Conservation (phyloP, 2,888 invertebrate genomes). For the Watsonalla cultraria region DNA sequence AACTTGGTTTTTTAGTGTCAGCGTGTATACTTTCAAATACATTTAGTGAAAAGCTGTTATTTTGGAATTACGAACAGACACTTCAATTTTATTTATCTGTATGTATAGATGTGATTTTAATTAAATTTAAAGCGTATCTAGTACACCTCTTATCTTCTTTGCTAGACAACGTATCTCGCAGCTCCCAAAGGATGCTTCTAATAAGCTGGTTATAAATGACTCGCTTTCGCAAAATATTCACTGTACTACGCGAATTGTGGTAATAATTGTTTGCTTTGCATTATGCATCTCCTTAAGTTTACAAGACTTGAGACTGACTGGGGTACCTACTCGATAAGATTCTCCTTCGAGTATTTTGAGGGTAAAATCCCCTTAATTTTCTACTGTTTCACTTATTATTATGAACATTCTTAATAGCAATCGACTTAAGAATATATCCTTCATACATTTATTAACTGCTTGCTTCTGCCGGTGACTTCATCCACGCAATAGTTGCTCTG, state of each 20-base stretch:
- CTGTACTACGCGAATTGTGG: conserved; percentile 18
- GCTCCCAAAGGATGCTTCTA: conserved; percentile 36
- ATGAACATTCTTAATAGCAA: no score
- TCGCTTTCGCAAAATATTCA: conserved; percentile 35
- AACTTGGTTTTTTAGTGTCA: no score
- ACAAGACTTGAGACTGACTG: not conserved
- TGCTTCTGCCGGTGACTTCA: no score
- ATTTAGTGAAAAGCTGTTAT: no score
- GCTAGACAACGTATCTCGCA: conserved; percentile 40
- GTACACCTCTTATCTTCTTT: conserved; percentile 13
- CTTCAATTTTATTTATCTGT: no score
- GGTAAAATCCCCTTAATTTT: not conserved
- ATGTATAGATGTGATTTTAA: no score
- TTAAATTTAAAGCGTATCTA: conserved; percentile 6
- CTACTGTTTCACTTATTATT: no score
- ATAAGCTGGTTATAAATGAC: conserved; percentile 61
- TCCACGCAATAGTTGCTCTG: no score
- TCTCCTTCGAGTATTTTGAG: not conserved
- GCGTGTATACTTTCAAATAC: no score
- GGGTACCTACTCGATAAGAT: not conserved
- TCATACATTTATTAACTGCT: no score
- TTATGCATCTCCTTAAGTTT: not conserved
- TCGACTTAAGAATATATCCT: no score
- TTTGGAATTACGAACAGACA: no score
- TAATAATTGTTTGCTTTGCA: conserved; percentile 12